Evolutionary conservation across 1,140 invertebrate genomes (phyloP), one percentile per base, ranked within the genome.

Genomic region (Choristoneura fumiferana): DNA sequence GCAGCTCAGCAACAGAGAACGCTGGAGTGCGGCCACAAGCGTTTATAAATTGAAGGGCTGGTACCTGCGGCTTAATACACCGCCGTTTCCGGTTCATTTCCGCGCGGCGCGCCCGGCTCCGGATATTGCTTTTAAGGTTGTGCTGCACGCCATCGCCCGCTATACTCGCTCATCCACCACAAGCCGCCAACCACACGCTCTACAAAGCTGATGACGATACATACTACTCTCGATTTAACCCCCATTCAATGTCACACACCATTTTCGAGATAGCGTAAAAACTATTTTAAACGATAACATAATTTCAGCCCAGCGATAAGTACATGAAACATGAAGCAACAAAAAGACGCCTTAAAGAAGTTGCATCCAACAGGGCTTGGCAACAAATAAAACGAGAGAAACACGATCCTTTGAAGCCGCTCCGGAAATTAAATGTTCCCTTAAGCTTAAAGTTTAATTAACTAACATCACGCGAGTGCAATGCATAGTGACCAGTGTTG

Each of bases 101-200:
- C 89, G 82, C 81, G 64, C 81, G 77, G 75, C 78, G 78, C 83
- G 83, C 81, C 73, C 78, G 75, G 69, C 74, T 78, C 84, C 89
- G 87, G 89, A 90, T 90, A 90, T 90, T 90, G 89, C 87, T 89
- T 90, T 89, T 87, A 89, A 89, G 89, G 87, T 83, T 86, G 82
- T 69, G 78, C 78, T 76, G 75, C 85, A 87, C 89, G 79, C 82
- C 63, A 82, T 53, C 73, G 74, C 76, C 64, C 67, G 73, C 69
- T 73, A 63, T 66, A 62, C 67, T 63, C 54, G 56, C 63, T 29
- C 22, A 29, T 29, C 22, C 22, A 29, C 22, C 22, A 64, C 54
- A 58, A 63, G 54, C 38, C 60, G 60, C 63, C 54, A 34, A 57
- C 64, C 49, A 15, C 54, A 54, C 60, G 55, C 64, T 58, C 10